phyloP scores from a whole-genome alignment of 2,888 invertebrate genomes.

The Tipula lateralis region DNA sequence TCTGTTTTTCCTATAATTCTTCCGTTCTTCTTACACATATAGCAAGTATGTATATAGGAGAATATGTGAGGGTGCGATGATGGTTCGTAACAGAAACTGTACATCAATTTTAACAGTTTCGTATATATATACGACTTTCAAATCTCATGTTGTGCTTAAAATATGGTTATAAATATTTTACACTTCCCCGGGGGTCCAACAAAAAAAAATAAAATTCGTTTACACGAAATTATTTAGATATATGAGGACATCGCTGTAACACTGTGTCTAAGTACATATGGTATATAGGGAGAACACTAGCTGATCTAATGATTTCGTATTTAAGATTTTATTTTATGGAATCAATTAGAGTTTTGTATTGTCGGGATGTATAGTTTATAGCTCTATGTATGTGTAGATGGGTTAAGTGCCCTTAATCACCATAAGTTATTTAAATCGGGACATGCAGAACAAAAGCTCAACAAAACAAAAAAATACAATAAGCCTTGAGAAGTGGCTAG shows the following conservation, averaged over 20 bases:
- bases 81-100: not conserved
- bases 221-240: not conserved
- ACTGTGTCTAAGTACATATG: not conserved
- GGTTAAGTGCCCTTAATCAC: too few species aligned
- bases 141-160: constrained; percentile 24
- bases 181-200: not conserved
- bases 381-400: too few species aligned
- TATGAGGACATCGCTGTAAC: not conserved
- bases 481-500: not conserved
- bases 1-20: not conserved
- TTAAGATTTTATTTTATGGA: not conserved
- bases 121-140: not conserved
- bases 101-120: constrained; percentile 11
- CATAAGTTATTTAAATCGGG: too few species aligned
- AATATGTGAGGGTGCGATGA: not conserved
- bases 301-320: not conserved
- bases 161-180: not conserved
- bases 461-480: not conserved
- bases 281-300: not conserved
- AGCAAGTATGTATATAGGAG: not conserved
- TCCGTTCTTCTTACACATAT: not conserved
- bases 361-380: too few species aligned
- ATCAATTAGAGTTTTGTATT: not conserved
- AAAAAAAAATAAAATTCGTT: not conserved
- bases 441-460: not conserved